Evolutionary conservation across 2,888 invertebrate genomes (phyloP).

Genomic region (Allygus modestus): DNA sequence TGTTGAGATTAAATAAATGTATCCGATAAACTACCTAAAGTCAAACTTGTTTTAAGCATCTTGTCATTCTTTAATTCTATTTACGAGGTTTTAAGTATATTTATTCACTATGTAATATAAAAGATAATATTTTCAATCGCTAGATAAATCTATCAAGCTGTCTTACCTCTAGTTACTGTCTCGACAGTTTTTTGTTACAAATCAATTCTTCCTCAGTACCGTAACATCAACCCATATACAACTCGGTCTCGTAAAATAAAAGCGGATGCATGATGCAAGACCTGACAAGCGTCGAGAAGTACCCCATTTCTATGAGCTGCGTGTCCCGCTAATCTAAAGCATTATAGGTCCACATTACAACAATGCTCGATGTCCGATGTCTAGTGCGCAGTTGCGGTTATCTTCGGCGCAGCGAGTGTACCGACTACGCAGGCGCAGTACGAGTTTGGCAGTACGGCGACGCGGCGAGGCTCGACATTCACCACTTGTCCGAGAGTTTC

Average conservation of each 20-base stretch:
- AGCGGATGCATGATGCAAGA: neutral
- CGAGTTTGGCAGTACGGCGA: neutral
- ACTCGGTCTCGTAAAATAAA: neutral
- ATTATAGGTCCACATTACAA: neutral
- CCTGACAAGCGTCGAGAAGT: neutral
- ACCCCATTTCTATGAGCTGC: constrained; percentile 1
- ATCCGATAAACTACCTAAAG: too few relatives aligned
- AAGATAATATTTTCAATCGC: too few relatives aligned
- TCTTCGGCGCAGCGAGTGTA: neutral
- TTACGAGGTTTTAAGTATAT: too few relatives aligned
- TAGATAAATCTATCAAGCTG: too few relatives aligned
- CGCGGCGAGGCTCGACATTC: constrained; percentile 19
- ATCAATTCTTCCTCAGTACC: neutral
- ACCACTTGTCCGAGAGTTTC: constrained; percentile 15
- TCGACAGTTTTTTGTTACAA: too few relatives aligned
- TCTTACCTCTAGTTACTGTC: too few relatives aligned
- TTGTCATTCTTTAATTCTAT: too few relatives aligned
- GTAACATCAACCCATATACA: neutral
- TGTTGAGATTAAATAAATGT: too few relatives aligned
- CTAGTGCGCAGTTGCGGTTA: neutral
- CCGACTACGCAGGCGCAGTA: neutral
- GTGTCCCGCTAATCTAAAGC: neutral
- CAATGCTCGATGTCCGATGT: neutral
- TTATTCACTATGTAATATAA: too few relatives aligned
- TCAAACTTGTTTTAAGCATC: too few relatives aligned